These are phyloP conservation scores for Phragmatobia fuliginosa DNA, from an alignment of 2,888 invertebrate species.

Conservation along the genomic window DNA sequence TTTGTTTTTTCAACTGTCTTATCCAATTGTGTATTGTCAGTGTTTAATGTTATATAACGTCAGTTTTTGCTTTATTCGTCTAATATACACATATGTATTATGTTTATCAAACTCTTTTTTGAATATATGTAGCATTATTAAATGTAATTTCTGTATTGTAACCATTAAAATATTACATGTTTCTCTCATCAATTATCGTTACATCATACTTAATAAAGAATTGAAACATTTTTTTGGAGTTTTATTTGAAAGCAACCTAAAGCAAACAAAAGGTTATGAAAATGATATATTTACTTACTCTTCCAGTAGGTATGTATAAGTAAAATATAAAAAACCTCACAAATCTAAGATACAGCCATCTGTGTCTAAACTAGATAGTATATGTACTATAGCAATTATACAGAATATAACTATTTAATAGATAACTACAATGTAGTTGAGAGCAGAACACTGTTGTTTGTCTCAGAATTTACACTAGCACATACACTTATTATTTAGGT, in stretches of 20 bases:
- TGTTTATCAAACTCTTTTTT: conserved; percentile 13
- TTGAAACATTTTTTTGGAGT: conserved; percentile 24
- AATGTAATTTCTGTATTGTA: conserved; percentile 46
- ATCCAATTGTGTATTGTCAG: background rate
- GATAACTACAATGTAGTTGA: too few species aligned
- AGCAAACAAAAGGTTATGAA: too few species aligned
- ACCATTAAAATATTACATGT: conserved; percentile 31
- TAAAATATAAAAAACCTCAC: too few species aligned
- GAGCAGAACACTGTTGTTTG: background rate
- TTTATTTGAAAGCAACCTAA: background rate
- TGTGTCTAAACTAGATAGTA: too few species aligned
- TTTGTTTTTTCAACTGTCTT: conserved; percentile 4
- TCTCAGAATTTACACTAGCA: background rate
- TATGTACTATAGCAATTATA: too few species aligned
- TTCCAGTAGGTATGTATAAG: too few species aligned
- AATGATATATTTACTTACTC: too few species aligned
- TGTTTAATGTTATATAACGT: background rate
- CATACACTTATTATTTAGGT: background rate
- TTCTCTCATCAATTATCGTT: conserved; percentile 33
- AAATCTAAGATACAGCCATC: too few species aligned
- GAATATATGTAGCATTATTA: conserved; percentile 25
- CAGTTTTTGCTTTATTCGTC: conserved; percentile 10
- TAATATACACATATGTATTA: conserved; percentile 2
- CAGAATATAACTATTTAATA: too few species aligned
- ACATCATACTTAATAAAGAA: conserved; percentile 45